Evolutionary conservation across 2,888 invertebrate genomes (phyloP), one percentile per base, ranked within the genome.

Genomic region (Ligdia adustata): DNA sequence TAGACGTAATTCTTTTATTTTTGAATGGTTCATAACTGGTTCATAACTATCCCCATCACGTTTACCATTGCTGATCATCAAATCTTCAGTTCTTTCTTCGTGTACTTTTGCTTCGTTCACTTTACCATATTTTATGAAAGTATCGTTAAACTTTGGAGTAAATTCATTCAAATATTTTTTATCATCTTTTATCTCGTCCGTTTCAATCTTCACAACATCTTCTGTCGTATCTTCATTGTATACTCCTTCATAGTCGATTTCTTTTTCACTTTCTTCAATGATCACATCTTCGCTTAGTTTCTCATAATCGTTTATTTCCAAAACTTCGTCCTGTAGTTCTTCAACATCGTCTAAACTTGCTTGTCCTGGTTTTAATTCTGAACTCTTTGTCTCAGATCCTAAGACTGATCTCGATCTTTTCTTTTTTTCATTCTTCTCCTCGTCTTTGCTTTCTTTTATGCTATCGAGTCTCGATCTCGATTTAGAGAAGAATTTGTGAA

Each of bases 341-440:
- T 90, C 90, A 0, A 90, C 84, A 9, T 90, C 90, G 27, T 90
- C 90, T 3, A 90, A 59, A 45, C 89, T 89, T 0, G 88, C 84
- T 55, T 90, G 89, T 0, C 81, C 85, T 0, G 60, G 69, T 62
- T 79, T 86, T 5, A 66, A 51, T 4, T 74, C 73, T 1, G 52
- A 46, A 9, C 60, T 63, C 52, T 40, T 15, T 16, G 55, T 52
- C 51, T 67, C 48, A 20, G 46, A 43, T 27, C 58, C 58, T 62
- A 66, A 9, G 13, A 48, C 50, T 2, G 38, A 38, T 29, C 38
- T 24, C 9, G 29, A n/a, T 13, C 28, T n/a, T 14, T 12, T 40
- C 29, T 46, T 57, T 9, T 31, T 33, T 0, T 67, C 38, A 9
- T 52, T 47, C 4, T 31, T 60, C 5, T 56, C 54, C 9, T 86